A percentile compares a stretch with the other conserved stretches of the same genome.
These are phyloP conservation scores for Noctua janthe DNA, from an alignment of 2,888 invertebrate species.

Conservation along the genomic window DNA sequence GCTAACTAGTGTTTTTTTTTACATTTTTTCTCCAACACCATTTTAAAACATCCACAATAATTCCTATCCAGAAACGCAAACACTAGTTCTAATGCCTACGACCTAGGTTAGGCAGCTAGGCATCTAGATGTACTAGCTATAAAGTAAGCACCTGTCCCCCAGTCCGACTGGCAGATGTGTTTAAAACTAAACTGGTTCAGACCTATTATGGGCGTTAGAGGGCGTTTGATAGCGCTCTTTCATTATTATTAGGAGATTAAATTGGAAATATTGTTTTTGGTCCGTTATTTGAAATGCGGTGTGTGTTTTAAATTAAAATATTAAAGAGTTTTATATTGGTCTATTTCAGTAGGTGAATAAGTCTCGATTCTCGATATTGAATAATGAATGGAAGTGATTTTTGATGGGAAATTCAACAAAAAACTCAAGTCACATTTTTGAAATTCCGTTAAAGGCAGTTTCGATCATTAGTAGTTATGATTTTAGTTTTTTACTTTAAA, in stretches of 20 bases:
- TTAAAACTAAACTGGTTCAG: slow-evolving; percentile 54
- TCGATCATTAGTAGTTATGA: too few species aligned
- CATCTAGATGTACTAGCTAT: slow-evolving; percentile 34
- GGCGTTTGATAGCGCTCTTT: neutral
- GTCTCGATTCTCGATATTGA: too few species aligned
- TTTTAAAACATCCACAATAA: neutral
- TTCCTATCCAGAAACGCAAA: neutral
- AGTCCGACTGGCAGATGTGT: slow-evolving; percentile 47
- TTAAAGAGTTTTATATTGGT: too few species aligned
- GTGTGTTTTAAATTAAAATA: too few species aligned
- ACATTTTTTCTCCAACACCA: neutral
- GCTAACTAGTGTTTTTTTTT: neutral
- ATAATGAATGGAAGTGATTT: too few species aligned
- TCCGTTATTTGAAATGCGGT: neutral
- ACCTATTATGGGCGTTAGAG: slow-evolving; percentile 41
- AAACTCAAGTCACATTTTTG: too few species aligned
- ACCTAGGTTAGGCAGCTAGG: slow-evolving; percentile 33
- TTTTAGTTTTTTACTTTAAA: too few species aligned
- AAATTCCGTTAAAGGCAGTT: too few species aligned
- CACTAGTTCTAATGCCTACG: slow-evolving; percentile 54
- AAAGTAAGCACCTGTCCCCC: slow-evolving; percentile 50
- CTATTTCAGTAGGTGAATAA: too few species aligned
- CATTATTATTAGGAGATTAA: slow-evolving; percentile 14
- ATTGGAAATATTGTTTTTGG: slow-evolving; percentile 8
- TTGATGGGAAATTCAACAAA: too few species aligned